A percentile compares a stretch with the other conserved stretches of the same genome.
phyloP scores from a whole-genome alignment of 2,888 invertebrate genomes.

The Hyposoter dolosus region DNA sequence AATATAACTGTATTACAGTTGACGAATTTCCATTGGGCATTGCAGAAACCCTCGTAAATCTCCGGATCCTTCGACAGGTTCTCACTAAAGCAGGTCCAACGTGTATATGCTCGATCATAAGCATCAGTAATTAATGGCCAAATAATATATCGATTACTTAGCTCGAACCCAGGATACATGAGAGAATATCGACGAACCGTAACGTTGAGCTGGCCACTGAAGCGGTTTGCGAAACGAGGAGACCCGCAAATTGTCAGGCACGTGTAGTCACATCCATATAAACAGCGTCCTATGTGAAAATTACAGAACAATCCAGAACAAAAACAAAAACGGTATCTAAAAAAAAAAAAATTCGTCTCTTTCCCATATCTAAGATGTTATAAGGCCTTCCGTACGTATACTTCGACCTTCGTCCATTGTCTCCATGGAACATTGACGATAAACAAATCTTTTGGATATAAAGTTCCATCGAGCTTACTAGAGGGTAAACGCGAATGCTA shows the following conservation, averaged over 20 bases:
- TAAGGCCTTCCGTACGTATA: no score
- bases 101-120: conserved; percentile 74
- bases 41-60: conserved; percentile 73
- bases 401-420: not conserved
- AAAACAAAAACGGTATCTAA: not conserved
- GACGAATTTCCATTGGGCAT: conserved; percentile 43
- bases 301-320: not conserved
- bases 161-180: conserved; percentile 66
- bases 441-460: not conserved
- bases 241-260: conserved; percentile 54
- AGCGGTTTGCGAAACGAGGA: conserved; percentile 66
- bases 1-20: conserved; percentile 1
- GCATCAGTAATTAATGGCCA: conserved; percentile 78
- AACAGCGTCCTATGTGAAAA: not conserved
- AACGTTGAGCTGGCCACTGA: conserved; percentile 16
- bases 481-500: no score
- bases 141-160: conserved; percentile 80
- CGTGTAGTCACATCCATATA: not conserved
- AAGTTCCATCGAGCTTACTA: conserved; percentile 9
- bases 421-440: not conserved
- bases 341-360: not conserved
- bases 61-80: conserved; percentile 70
- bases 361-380: no score
- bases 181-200: conserved; percentile 72
- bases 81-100: conserved; percentile 70